phyloP scores from a whole-genome alignment of 2,888 invertebrate species.

The Agrilus biguttatus region DNA sequence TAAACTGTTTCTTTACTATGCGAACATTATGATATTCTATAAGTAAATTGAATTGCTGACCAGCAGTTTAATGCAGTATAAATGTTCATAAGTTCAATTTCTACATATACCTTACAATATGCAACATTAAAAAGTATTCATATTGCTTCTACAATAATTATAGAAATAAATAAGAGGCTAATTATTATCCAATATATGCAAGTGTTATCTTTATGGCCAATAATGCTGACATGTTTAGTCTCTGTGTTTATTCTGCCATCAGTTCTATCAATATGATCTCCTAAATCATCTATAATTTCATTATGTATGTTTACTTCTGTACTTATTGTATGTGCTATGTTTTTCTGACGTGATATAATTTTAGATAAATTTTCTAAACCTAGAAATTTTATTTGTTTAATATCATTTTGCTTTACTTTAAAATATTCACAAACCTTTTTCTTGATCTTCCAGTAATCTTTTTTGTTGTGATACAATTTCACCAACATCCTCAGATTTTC shows the following conservation, averaged over 20 bases:
- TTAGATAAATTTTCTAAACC: conserved; percentile 53
- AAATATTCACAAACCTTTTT: conserved; percentile 36
- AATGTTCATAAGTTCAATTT: too few relatives aligned
- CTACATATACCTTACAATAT: not conserved
- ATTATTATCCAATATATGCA: conserved; percentile 66
- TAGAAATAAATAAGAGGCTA: conserved; percentile 49
- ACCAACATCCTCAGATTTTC: conserved; percentile 28
- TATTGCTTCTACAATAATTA: conserved; percentile 41
- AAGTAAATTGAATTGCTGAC: too few relatives aligned
- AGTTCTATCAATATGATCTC: conserved; percentile 56
- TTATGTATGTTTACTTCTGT: conserved; percentile 66
- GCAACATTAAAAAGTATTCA: conserved; percentile 15
- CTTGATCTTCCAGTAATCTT: conserved; percentile 52
- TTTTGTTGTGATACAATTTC: conserved; percentile 44
- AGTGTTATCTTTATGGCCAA: conserved; percentile 53
- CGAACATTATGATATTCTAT: too few relatives aligned
- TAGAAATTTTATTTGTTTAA: too few relatives aligned
- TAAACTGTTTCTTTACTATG: too few relatives aligned
- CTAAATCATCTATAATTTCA: conserved; percentile 63
- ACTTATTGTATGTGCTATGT: conserved; percentile 58
- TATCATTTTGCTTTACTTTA: too few relatives aligned
- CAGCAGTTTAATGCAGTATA: too few relatives aligned
- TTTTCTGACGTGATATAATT: conserved; percentile 61
- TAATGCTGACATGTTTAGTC: conserved; percentile 48
- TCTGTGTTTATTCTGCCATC: conserved; percentile 51